These are phyloP conservation scores for Pandemis corylana DNA, from an alignment of 2,888 invertebrate species.

Conservation along the genomic window DNA sequence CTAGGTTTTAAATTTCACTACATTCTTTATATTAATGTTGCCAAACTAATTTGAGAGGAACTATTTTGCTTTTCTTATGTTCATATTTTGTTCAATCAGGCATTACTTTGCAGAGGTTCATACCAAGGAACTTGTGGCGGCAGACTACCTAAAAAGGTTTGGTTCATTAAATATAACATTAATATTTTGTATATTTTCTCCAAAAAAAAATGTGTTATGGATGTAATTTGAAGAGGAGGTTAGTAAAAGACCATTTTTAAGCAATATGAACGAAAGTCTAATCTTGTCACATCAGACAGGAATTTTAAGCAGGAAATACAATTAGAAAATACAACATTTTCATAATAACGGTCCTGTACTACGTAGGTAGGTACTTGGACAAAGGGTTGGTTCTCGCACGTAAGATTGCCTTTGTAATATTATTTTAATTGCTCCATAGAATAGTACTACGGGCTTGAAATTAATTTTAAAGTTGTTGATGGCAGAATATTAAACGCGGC, in stretches of 20 bases:
- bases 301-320: constrained; percentile 25
- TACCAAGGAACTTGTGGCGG: no score
- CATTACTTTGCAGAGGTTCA: no score
- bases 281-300: not conserved
- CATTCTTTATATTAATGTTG: no score
- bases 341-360: constrained; percentile 25
- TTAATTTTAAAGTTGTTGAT: constrained; percentile 27
- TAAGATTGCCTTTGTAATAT: constrained; percentile 52
- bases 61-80: no score
- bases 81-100: no score
- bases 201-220: no score
- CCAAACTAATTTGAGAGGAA: no score
- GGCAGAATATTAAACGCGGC: constrained; percentile 14
- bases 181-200: no score
- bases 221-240: no score
- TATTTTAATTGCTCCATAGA: constrained; percentile 48
- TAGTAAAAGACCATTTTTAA: not conserved
- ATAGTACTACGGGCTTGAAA: constrained; percentile 14
- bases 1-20: no score
- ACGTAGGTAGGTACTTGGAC: constrained; percentile 4
- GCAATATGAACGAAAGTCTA: not conserved
- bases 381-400: constrained; percentile 46
- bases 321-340: constrained; percentile 35
- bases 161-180: no score
- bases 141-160: no score